A percentile compares a stretch with the other conserved stretches of the same genome.
These are phyloP conservation scores for Octopus sinensis DNA, from an alignment of 1,140 invertebrate species.

Conservation along the genomic window DNA sequence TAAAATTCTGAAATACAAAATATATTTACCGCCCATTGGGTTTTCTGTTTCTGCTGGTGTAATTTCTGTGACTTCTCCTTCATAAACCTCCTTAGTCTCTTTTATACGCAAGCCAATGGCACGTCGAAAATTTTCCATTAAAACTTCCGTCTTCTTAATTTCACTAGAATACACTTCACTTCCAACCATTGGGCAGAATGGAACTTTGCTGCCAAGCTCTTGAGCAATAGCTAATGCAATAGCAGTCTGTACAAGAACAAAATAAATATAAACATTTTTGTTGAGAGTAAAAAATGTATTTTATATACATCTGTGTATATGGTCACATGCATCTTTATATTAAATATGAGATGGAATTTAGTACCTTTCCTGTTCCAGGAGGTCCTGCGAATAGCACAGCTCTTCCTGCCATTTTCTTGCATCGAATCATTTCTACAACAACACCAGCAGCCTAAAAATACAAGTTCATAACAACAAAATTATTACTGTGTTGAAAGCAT, in stretches of 20 bases:
- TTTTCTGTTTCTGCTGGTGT: slow-evolving; percentile 97
- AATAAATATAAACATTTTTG: neutral
- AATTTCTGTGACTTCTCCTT: slow-evolving; percentile 98
- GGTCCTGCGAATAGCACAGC: slow-evolving; percentile 93
- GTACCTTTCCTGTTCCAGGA: slow-evolving; percentile 90
- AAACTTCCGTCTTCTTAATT: slow-evolving; percentile 99
- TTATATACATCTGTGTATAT: neutral
- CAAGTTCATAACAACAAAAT: neutral
- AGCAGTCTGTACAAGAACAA: slow-evolving; percentile 68
- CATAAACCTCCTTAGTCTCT: slow-evolving; percentile 99
- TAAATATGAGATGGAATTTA: neutral
- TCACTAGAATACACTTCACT: slow-evolving; percentile 98
- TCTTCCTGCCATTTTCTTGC: slow-evolving; percentile 97
- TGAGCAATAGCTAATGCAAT: slow-evolving; percentile 97
- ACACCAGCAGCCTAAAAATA: slow-evolving; percentile 84
- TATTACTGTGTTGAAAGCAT: too few species aligned
- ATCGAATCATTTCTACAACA: slow-evolving; percentile 92
- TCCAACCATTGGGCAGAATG: slow-evolving; percentile 99
- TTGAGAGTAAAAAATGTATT: neutral
- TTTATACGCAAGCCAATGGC: slow-evolving; percentile 82
- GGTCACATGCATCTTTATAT: neutral
- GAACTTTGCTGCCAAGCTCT: slow-evolving; percentile 96
- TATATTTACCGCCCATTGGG: slow-evolving; percentile 77
- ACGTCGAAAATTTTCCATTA: slow-evolving; percentile 98
- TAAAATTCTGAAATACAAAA: too few species aligned